Evolutionary conservation across 2,888 invertebrate genomes (phyloP), one percentile per base, ranked within the genome.

Genomic region (Drosophila mettleri): DNA sequence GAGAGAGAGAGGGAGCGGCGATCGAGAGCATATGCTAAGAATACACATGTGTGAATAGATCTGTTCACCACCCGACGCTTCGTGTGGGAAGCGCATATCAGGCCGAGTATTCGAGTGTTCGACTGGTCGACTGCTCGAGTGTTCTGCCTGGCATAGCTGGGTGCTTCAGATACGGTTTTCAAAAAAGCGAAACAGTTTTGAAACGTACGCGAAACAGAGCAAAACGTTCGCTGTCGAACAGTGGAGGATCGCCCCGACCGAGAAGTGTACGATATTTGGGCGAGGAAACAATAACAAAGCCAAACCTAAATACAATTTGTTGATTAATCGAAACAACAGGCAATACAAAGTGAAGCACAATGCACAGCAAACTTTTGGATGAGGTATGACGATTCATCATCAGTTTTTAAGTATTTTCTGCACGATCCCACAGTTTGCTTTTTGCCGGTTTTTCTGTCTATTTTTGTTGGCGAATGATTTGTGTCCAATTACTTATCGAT

Each of bases 341-440:
- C 39, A 31, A 69, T 18, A 33, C 27, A 38, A 68, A 64, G 9
- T 49, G 39, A 54, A 52, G 60, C 64, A 86, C 80, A 85, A 90
- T 90, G 90, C 91, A 90, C 55, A 89, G 88, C 79, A 91, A 87
- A 77, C 65, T 90, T 58, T 83, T 91, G 76, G 91, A 91, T 59
- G 90, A 91, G 90, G 90, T 90, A 78, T 45, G 90, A 46, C 43
- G n/a, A 45, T 27, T 45, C 27, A 27, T 39, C 54, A 65, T 49
- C 20, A 60, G 46, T 36, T 9, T 16, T 31, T 63, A 39, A 20
- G 24, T 22, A 53, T 46, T 52, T 38, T 41, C 33, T 5, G 34
- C n/a, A 20, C 24, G 39, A 61, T 16, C 16, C 10, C 46, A 22
- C 31, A 5, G 43, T 10, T 43, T n/a, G 12, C 7, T 18, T 55